Conservation (phyloP, 2,888 invertebrate genomes). For the Phyllotreta striolata region DNA sequence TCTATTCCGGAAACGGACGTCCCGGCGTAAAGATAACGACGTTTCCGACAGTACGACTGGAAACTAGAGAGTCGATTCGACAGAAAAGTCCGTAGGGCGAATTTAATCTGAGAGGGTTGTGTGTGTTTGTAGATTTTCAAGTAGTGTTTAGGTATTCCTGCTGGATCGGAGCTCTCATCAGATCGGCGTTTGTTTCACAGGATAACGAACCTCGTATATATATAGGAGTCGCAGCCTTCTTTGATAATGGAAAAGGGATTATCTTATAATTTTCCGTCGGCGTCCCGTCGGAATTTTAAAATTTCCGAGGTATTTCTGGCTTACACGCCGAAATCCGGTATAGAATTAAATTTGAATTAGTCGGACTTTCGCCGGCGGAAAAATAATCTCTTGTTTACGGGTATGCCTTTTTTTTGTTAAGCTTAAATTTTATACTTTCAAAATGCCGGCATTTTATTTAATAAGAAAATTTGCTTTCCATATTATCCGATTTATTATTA, state of each 20-base stretch:
- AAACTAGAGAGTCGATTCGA: slow-evolving; percentile 60
- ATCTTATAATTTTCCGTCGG: slow-evolving; percentile 46
- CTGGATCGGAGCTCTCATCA: slow-evolving; percentile 59
- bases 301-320: slow-evolving; percentile 11
- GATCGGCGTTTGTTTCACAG: slow-evolving; percentile 53
- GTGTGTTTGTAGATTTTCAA: slow-evolving; percentile 62
- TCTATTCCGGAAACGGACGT: slow-evolving; percentile 55
- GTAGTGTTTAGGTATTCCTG: slow-evolving; percentile 62
- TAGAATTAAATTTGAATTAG: slow-evolving; percentile 12
- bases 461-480: too few species aligned
- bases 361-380: slow-evolving; percentile 2
- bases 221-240: slow-evolving; percentile 42
- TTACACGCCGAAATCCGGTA: slow-evolving; percentile 6
- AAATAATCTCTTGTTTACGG: slow-evolving; percentile 12
- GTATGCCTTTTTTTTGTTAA: not conserved
- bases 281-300: slow-evolving; percentile 22
- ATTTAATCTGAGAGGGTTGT: slow-evolving; percentile 59
- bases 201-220: slow-evolving; percentile 54
- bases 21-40: slow-evolving; percentile 61
- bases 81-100: slow-evolving; percentile 58
- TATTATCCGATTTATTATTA: too few species aligned
- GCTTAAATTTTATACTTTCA: slow-evolving; percentile 7
- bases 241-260: slow-evolving; percentile 50
- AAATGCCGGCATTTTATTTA: not conserved
- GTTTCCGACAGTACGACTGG: slow-evolving; percentile 60